A percentile compares a stretch with the other conserved stretches of the same genome.
Evolutionary conservation across 2,797 vertebrate genomes (phyloP).

Genomic region (Paedocypris micromegethes): DNA sequence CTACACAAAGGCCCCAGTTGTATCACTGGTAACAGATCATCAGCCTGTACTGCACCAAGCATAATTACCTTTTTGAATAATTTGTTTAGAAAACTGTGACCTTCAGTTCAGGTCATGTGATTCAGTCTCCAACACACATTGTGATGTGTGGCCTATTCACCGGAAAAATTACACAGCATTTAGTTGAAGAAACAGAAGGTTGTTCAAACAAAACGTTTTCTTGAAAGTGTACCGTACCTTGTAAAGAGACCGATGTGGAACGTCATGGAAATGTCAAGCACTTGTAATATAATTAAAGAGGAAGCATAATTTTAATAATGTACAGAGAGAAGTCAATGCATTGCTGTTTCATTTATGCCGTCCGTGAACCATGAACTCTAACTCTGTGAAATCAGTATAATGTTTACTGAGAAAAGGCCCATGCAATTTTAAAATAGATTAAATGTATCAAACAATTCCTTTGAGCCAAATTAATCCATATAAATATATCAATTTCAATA

Average conservation of each 20-base stretch:
- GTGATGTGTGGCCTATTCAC: neutral
- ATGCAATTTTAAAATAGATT: slow-evolving; percentile 37
- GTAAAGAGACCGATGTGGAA: slow-evolving; percentile 4
- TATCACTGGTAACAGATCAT: slow-evolving; percentile 16
- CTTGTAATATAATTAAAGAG: slow-evolving; percentile 18
- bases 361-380: slow-evolving; percentile 26
- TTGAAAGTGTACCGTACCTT: slow-evolving; percentile 2
- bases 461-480: slow-evolving; percentile 51
- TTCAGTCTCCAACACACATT: slow-evolving; percentile 13
- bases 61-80: slow-evolving; percentile 15
- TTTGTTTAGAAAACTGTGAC: slow-evolving; percentile 13
- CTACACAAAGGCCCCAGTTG: slow-evolving; percentile 7
- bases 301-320: slow-evolving; percentile 21
- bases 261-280: slow-evolving; percentile 17
- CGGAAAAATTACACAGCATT: neutral
- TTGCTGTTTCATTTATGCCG: slow-evolving; percentile 13
- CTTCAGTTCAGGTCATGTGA: slow-evolving; percentile 18
- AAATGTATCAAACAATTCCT: slow-evolving; percentile 48
- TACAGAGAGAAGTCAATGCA: slow-evolving; percentile 19
- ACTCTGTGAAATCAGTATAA: slow-evolving; percentile 39
- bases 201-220: neutral
- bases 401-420: slow-evolving; percentile 38
- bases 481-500: slow-evolving; percentile 59
- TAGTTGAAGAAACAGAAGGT: neutral
- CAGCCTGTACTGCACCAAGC: slow-evolving; percentile 3